Evolutionary conservation across 2,888 invertebrate species (phyloP), one percentile per base, ranked within the genome.

Genomic region (Octodonta nipae): DNA sequence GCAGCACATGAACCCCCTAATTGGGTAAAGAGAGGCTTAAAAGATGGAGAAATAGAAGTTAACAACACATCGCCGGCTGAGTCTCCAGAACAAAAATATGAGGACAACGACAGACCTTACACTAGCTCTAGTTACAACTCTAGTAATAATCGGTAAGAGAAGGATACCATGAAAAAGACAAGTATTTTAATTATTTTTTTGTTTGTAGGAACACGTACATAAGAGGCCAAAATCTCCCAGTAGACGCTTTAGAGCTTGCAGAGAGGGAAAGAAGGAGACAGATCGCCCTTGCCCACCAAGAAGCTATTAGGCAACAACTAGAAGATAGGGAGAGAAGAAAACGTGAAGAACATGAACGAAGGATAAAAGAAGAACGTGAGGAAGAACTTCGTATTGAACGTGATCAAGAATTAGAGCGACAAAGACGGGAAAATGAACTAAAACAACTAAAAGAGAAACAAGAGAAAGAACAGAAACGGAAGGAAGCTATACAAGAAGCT

Each of bases 271-370:
- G 74, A 36, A 81, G 78, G 58, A 71, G 87, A 14, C 76, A 84
- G 40, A 79, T 82, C 59, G 88, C 88, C 0, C 59, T 86, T 38
- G 87, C 86, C 55, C 75, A 88, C 44, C 92, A 92, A 60, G 77
- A 79, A 38, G 86, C 83, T 8, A 84, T 89, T 47, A 71, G 82
- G 45, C 75, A 77, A 53, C 88, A 91, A 58, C 66, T 91, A 32
- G 81, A 85, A 54, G 89, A 89, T 52, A 73, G 81, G 26, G 85
- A 88, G 50, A 68, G 73, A 47, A 66, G 71, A 32, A 71, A 81
- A 8, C 74, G 74, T 48, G 78, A 81, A 58, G 89, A 91, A 56
- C 70, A 75, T 41, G 83, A 85, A 52, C 67, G 68, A 32, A 71
- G 75, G 42, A 60, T 78, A 40, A 70, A 68, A 48, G 87, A 89